Conservation (phyloP, 2,113 vertebrate species). For the Plectropomus leopardus region DNA sequence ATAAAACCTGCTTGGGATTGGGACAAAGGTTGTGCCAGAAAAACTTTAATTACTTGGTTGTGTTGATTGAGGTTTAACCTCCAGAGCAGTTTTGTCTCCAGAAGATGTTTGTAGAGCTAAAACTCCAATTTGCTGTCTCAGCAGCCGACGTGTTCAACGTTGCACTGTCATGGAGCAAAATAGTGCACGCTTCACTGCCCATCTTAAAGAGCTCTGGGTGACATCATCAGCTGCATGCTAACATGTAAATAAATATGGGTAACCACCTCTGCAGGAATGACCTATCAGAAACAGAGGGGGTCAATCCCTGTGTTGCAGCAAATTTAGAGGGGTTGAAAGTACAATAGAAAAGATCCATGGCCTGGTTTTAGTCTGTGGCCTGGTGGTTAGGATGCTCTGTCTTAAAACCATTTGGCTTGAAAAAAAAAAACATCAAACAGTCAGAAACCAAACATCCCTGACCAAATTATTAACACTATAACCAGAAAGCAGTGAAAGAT, state of each 20-base stretch:
- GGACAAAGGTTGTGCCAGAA: neutral
- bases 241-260: constrained; percentile 36
- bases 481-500: neutral
- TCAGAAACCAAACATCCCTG: neutral
- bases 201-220: constrained; percentile 24
- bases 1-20: neutral
- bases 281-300: neutral
- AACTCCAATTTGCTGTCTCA: constrained; percentile 28
- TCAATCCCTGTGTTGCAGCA: neutral
- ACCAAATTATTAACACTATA: neutral
- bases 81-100: neutral
- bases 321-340: neutral
- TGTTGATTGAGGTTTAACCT: constrained; percentile 30
- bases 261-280: neutral
- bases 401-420: neutral
- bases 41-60: constrained; percentile 12
- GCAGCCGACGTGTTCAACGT: constrained; percentile 22
- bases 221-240: constrained; percentile 36
- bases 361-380: neutral
- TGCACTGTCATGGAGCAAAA: constrained; percentile 31
- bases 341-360: neutral
- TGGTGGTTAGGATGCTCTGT: neutral
- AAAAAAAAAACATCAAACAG: neutral
- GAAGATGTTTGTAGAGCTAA: constrained; percentile 25
- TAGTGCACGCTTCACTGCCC: constrained; percentile 7